Base-by-base conservation (phyloP, 2,113 vertebrate genomes). In the Coptodon bakossiorum region DNA sequence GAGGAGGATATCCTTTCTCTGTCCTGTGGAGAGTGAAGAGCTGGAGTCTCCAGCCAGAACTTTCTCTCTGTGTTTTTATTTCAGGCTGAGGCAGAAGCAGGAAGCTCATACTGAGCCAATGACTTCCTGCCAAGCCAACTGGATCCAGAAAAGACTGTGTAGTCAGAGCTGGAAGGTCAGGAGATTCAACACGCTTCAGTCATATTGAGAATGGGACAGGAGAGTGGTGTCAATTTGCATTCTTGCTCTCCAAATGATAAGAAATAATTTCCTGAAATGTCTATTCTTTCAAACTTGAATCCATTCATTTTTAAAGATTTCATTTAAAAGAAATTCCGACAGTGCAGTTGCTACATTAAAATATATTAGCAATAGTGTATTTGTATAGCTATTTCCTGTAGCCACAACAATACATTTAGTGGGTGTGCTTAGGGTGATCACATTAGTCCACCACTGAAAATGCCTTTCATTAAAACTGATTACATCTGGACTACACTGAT, bases 81-180 rank as follows among this genome's bases (percentile, higher is more conserved):
- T 84, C 43, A 66, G 81, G 66, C 56, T 82, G 86, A 95, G 95
- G 92, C 95, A 90, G 94, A 96, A 36, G 50, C 88, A 97, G 97
- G 97, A 98, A 98, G 95, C 97, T 95, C 96, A 97, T 97, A 94
- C 94, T 89, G 95, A 96, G 96, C 96, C 96, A 93, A 98, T 95
- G 94, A 97, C 96, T 97, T 94, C 97, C 98, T 97, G 97, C 97
- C 97, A 97, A 97, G 96, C 94, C 96, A 96, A 93, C 85, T 89
- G 94, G 94, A 92, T 88, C 94, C 96, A 85, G 83, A 86, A 45
- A 78, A 63, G 34, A 59, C 34, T 53, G 38, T 9, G 59, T 29
- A 80, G 61, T 52, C 66, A 56, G 34, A 83, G 89, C 76, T 40
- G 7, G 83, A 48, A 82, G 84, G 90, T 86, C 86, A 81, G 54